Evolutionary conservation across 2,797 vertebrate genomes (phyloP).

Genomic region (Hippopotamyrus pictus): DNA sequence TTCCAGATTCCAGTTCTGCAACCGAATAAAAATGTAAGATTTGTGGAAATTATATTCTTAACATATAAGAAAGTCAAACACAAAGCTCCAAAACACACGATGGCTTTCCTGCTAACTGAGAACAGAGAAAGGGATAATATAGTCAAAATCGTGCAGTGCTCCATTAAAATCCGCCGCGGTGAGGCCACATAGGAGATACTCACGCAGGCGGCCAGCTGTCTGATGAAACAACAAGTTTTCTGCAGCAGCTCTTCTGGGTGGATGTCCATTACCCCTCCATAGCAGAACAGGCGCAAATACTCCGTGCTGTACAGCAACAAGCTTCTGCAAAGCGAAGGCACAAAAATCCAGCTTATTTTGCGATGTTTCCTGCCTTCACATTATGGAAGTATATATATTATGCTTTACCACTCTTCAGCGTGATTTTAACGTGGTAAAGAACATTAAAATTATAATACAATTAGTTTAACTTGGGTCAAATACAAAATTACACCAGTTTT

Average conservation of each 20-base stretch:
- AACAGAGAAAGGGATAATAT: too few species aligned
- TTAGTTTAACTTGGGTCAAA: not conserved
- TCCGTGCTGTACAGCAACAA: not conserved
- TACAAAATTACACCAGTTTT: not conserved
- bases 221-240: not conserved
- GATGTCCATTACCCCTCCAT: not conserved
- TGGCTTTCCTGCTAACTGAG: too few species aligned
- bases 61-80: too few species aligned
- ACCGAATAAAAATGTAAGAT: too few species aligned
- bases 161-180: too few species aligned
- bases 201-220: not conserved
- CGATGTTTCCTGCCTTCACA: not conserved
- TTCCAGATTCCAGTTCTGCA: too few species aligned
- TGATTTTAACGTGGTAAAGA: not conserved
- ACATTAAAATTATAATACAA: not conserved
- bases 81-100: too few species aligned
- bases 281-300: not conserved
- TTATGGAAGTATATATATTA: not conserved
- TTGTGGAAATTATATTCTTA: too few species aligned
- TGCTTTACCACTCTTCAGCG: not conserved
- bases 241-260: not conserved
- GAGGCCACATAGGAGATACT: not conserved
- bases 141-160: too few species aligned
- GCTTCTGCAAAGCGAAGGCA: not conserved
- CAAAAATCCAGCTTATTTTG: not conserved